These are phyloP conservation scores for Cephus pulcher DNA, from an alignment of 2,888 invertebrate genomes.

Conservation along the genomic window DNA sequence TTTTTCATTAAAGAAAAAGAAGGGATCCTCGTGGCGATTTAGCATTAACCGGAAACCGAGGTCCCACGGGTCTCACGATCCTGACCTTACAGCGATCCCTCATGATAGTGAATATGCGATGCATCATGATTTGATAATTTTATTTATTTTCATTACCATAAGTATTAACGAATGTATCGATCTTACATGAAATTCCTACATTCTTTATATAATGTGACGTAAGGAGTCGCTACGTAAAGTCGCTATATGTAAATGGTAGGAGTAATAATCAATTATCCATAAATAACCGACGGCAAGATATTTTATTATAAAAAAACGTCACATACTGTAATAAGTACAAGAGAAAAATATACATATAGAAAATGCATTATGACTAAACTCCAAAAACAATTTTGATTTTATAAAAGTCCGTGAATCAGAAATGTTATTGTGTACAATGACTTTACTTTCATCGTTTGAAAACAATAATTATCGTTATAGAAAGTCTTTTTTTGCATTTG, in stretches of 20 bases:
- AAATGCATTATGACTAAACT: too few relatives aligned
- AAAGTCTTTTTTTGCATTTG: background rate
- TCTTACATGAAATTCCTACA: background rate
- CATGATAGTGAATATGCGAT: slow-evolving; percentile 41
- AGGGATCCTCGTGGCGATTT: slow-evolving; percentile 16
- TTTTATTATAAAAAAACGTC: background rate
- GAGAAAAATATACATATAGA: background rate
- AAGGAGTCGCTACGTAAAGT: too few relatives aligned
- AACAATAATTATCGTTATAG: background rate
- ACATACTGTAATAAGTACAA: background rate
- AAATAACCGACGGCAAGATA: background rate
- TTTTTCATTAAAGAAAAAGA: background rate
- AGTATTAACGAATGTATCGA: slow-evolving; percentile 10
- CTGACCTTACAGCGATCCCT: slow-evolving; percentile 49
- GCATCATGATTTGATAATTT: slow-evolving; percentile 36
- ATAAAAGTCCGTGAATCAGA: too few relatives aligned
- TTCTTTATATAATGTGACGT: background rate
- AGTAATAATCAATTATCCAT: background rate
- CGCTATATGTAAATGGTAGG: too few relatives aligned
- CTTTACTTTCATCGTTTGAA: background rate
- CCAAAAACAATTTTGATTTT: too few relatives aligned
- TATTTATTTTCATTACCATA: slow-evolving; percentile 28
- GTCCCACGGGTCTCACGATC: slow-evolving; percentile 50
- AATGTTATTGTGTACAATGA: too few relatives aligned
- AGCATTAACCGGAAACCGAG: slow-evolving; percentile 48